Percentiles rank a stretch among this genome's conserved stretches.
Conservation (phyloP, 1,140 invertebrate genomes). For the Caerostris darwini region DNA sequence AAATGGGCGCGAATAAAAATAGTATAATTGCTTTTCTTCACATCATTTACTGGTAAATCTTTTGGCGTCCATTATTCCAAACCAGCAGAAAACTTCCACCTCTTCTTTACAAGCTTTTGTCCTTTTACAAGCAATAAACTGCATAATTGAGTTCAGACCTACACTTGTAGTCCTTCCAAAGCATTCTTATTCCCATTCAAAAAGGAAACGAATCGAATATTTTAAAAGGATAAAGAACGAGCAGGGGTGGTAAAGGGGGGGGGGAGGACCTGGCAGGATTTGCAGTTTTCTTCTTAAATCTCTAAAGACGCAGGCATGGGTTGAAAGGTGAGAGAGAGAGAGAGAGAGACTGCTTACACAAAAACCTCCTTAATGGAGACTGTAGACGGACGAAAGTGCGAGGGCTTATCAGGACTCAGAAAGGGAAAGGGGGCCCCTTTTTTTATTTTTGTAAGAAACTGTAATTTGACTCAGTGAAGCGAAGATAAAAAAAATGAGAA, state of each 20-base stretch:
- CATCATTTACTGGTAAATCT: not conserved
- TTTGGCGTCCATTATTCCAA: not conserved
- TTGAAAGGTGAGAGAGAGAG: slow-evolving; percentile 33
- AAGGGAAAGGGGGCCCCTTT: not conserved
- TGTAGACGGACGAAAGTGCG: slow-evolving; percentile 39
- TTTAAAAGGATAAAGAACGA: slow-evolving; percentile 56
- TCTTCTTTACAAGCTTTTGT: too few species aligned
- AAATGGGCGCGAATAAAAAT: too few species aligned
- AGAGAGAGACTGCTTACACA: not conserved
- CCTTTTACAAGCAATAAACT: not conserved
- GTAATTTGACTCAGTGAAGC: slow-evolving; percentile 70
- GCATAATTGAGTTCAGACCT: slow-evolving; percentile 4
- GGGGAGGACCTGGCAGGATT: not conserved
- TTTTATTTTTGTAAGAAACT: not conserved
- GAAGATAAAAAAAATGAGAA: slow-evolving; percentile 44
- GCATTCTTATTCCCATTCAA: not conserved
- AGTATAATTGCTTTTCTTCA: too few species aligned
- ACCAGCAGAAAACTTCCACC: not conserved
- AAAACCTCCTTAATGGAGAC: slow-evolving; percentile 69
- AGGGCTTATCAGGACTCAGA: slow-evolving; percentile 44
- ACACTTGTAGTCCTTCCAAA: not conserved
- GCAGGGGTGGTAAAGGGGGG: too few species aligned
- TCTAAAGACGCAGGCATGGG: not conserved
- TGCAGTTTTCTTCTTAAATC: slow-evolving; percentile 12
- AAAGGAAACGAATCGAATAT: slow-evolving; percentile 47